A percentile compares a stretch with the other conserved stretches of the same genome.
phyloP scores from a whole-genome alignment of 2,113 vertebrate genomes.

The Scopus umbretta region DNA sequence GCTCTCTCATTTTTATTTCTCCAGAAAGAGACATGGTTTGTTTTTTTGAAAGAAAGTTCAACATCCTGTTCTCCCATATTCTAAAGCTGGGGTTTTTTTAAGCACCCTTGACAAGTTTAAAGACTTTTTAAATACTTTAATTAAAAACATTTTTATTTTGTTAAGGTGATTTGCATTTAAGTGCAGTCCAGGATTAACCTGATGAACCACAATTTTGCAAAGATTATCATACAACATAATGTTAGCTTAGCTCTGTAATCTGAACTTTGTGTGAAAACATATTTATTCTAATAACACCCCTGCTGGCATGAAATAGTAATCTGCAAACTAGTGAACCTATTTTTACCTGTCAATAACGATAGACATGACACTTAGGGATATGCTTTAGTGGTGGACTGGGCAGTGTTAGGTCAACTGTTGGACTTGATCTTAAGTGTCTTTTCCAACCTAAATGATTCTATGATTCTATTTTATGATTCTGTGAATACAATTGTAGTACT shows the following conservation, averaged over 20 bases:
- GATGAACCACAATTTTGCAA: not conserved
- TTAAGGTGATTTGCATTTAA: not conserved
- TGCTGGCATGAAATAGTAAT: not conserved
- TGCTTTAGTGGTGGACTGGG: not conserved
- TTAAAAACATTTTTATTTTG: not conserved
- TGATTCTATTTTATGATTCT: not conserved
- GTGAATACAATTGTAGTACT: not conserved
- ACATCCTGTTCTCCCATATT: not conserved
- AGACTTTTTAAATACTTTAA: not conserved
- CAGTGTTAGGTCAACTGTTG: fast-evolving
- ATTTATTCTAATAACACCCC: not conserved
- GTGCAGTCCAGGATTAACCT: not conserved
- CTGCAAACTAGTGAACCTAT: not conserved
- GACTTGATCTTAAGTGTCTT: not conserved
- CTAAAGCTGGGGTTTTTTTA: not conserved
- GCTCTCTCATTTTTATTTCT: not conserved
- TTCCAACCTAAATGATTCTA: not conserved
- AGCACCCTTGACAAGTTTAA: not conserved
- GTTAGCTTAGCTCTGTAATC: not conserved
- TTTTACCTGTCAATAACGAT: not conserved
- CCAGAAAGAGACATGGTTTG: not conserved
- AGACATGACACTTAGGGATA: not conserved
- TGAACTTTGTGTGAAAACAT: not conserved
- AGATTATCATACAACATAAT: not conserved
- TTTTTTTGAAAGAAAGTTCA: not conserved